Conservation (phyloP, 2,797 vertebrate species). For the Rhyacichthys aspro region DNA sequence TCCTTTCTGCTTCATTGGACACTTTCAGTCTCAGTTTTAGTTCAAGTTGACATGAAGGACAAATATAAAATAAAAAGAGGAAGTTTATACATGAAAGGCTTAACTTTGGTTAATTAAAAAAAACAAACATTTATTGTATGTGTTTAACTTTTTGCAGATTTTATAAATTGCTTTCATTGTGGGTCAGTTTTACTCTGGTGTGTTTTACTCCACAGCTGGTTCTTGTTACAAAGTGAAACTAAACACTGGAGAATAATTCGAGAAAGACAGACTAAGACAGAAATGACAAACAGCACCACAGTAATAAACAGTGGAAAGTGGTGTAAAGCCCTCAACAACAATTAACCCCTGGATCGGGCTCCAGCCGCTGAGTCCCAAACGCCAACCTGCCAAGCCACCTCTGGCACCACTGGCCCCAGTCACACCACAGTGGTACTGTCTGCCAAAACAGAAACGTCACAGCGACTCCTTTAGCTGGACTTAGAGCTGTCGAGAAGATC, state of each 20-base stretch:
- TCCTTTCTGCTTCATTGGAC: too few species aligned
- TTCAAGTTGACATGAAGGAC: too few species aligned
- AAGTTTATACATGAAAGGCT: too few species aligned
- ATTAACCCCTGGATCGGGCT: conserved; percentile 27
- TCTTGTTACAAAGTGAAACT: conserved; percentile 20
- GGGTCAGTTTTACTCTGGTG: not conserved
- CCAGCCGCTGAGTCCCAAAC: conserved; percentile 17
- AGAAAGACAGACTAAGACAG: not conserved
- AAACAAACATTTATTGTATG: too few species aligned
- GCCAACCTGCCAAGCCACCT: conserved; percentile 38
- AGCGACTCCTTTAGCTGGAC: conserved; percentile 12
- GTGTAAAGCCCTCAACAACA: conserved; percentile 28
- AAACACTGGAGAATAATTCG: not conserved
- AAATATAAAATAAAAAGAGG: too few species aligned
- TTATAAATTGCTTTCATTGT: not conserved
- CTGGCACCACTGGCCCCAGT: conserved; percentile 46
- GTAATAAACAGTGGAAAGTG: conserved; percentile 25
- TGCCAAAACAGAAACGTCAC: conserved; percentile 26
- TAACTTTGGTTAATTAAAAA: too few species aligned
- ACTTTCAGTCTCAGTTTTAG: too few species aligned
- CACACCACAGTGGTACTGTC: conserved; percentile 46
- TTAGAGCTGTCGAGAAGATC: conserved; percentile 18
- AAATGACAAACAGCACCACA: conserved; percentile 22
- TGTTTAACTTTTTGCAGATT: too few species aligned
- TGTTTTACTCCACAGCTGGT: conserved; percentile 8